These are phyloP conservation scores for Ryuthela nishihirai DNA, from an alignment of 2,888 invertebrate genomes.

Conservation along the genomic window DNA sequence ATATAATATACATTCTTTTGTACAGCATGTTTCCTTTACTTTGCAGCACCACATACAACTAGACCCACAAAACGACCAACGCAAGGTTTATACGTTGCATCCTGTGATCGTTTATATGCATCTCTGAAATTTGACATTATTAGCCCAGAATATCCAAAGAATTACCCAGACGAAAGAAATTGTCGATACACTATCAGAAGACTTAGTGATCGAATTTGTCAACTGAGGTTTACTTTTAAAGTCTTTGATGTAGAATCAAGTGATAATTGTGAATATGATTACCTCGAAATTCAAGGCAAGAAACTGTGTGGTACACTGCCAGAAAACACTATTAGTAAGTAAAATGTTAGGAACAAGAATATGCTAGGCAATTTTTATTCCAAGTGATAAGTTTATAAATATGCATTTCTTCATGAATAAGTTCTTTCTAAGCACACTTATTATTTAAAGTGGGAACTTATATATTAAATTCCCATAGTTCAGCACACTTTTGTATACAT, in stretches of 20 bases:
- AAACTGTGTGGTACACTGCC: conserved; percentile 42
- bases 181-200: conserved; percentile 41
- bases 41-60: no score
- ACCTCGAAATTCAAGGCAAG: conserved; percentile 41
- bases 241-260: conserved; percentile 42
- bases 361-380: neutral
- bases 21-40: no score
- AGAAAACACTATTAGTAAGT: conserved; percentile 39
- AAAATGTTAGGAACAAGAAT: neutral
- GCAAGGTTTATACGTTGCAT: no score
- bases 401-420: no score
- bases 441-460: no score
- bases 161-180: conserved; percentile 36
- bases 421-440: no score
- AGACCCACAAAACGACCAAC: no score
- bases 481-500: no score
- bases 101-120: conserved; percentile 34
- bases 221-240: conserved; percentile 41
- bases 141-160: conserved; percentile 41
- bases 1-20: no score
- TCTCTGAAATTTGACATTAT: conserved; percentile 37
- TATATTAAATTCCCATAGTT: no score
- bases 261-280: conserved; percentile 40
- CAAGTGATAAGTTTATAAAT: no score
- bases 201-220: conserved; percentile 38